Conservation (phyloP, 2,113 vertebrate species). For the Odocoileus virginianus region DNA sequence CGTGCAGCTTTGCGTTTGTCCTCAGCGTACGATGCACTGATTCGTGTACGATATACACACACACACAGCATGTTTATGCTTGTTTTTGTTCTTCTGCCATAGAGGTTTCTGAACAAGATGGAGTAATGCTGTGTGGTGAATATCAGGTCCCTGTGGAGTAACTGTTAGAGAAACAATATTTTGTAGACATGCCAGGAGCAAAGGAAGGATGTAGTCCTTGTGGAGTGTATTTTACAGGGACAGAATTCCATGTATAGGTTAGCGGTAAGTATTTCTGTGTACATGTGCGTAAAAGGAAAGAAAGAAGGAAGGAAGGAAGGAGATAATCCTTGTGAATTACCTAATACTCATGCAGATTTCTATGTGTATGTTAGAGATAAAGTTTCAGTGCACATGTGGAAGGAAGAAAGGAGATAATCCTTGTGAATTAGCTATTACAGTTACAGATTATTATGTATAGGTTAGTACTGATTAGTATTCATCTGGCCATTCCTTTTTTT, state of each 20-base stretch:
- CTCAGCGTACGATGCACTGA: neutral
- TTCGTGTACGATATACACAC: rapidly evolving
- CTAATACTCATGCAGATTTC: neutral
- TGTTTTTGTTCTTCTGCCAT: neutral
- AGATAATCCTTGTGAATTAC: neutral
- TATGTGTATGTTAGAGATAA: no score
- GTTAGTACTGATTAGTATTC: neutral
- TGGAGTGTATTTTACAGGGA: neutral
- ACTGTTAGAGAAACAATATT: neutral
- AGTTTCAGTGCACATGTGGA: no score
- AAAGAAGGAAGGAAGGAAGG: neutral
- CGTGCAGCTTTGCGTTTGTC: neutral
- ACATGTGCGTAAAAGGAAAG: neutral
- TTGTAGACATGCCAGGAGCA: neutral
- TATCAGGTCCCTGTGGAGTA: neutral
- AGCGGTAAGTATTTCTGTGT: neutral
- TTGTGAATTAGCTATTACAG: neutral
- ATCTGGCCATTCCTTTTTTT: neutral
- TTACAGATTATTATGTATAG: neutral
- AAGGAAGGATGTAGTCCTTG: neutral
- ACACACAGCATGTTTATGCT: neutral
- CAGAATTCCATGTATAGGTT: neutral
- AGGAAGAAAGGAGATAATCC: no score
- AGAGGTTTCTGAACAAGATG: neutral
- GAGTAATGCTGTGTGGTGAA: neutral